Conservation (phyloP, 1,140 invertebrate species). For the Dendroctonus ponderosae region DNA sequence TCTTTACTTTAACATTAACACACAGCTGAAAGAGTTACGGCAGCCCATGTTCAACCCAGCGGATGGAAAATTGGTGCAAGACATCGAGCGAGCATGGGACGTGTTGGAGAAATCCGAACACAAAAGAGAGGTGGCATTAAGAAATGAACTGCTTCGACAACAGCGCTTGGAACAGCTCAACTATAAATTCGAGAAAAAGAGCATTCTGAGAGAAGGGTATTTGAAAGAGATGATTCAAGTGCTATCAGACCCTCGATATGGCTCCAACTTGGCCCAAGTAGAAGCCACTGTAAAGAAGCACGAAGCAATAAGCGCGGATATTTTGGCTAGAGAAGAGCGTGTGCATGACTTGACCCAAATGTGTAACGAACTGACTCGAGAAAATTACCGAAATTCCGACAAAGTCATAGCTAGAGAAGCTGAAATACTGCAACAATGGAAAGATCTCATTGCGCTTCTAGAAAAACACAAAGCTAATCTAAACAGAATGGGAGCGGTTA, state of each 20-base stretch:
- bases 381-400: slow-evolving; percentile 89
- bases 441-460: slow-evolving; percentile 78
- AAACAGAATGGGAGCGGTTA: slow-evolving; percentile 72
- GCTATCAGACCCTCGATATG: slow-evolving; percentile 87
- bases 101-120: slow-evolving; percentile 93
- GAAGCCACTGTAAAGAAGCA: slow-evolving; percentile 98
- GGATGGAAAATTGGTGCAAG: slow-evolving; percentile 88
- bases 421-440: slow-evolving; percentile 87
- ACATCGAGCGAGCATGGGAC: slow-evolving; percentile 92
- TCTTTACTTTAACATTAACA: slow-evolving; percentile 95
- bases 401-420: slow-evolving; percentile 78
- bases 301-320: slow-evolving; percentile 97
- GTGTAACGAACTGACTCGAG: slow-evolving; percentile 85
- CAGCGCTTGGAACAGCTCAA: slow-evolving; percentile 93
- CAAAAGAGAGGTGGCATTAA: slow-evolving; percentile 85
- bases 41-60: slow-evolving; percentile 87
- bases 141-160: slow-evolving; percentile 88
- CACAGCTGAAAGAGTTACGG: slow-evolving; percentile 88
- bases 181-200: slow-evolving; percentile 95
- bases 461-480: slow-evolving; percentile 83
- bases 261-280: slow-evolving; percentile 86
- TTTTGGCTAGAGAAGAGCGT: slow-evolving; percentile 89
- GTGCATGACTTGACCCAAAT: slow-evolving; percentile 91
- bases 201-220: slow-evolving; percentile 87
- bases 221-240: slow-evolving; percentile 98